Evolutionary conservation across 2,797 vertebrate genomes (phyloP).

Genomic region (Discoglossus pictus): DNA sequence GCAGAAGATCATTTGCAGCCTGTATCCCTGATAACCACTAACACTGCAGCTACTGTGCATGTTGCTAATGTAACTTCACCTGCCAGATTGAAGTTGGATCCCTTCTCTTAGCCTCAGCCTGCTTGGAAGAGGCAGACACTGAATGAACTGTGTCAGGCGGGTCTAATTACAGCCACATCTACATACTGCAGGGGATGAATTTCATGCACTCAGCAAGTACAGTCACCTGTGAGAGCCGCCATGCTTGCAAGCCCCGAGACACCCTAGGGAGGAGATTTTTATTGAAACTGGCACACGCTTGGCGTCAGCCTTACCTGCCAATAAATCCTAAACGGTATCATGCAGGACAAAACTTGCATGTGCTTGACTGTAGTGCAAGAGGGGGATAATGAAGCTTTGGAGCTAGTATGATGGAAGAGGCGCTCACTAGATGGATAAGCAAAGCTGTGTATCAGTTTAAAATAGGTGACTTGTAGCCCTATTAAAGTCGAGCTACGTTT

Average conservation of each 20-base stretch:
- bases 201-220: slow-evolving; percentile 13
- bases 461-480: no score
- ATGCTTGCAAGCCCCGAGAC: slow-evolving; percentile 14
- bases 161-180: slow-evolving; percentile 30
- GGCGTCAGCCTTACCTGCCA: slow-evolving; percentile 14
- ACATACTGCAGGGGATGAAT: slow-evolving; percentile 29
- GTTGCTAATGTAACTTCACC: background rate
- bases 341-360: slow-evolving; percentile 10
- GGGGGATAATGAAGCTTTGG: background rate
- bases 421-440: no score
- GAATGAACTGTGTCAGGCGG: background rate
- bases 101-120: background rate
- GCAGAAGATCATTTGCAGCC: no score
- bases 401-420: no score
- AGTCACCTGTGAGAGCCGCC: slow-evolving; percentile 15
- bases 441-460: no score
- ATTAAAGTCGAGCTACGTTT: no score
- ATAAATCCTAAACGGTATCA: slow-evolving; percentile 13
- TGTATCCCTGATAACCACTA: background rate
- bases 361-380: slow-evolving; percentile 1
- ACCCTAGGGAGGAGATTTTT: slow-evolving; percentile 18
- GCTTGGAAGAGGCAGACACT: background rate
- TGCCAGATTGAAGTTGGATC: background rate
- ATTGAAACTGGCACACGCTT: slow-evolving; percentile 11
- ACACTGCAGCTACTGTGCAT: background rate